A percentile compares a stretch with the other conserved stretches of the same genome.
Conservation (phyloP, 1,140 invertebrate species). For the Drosophila ogumai region DNA sequence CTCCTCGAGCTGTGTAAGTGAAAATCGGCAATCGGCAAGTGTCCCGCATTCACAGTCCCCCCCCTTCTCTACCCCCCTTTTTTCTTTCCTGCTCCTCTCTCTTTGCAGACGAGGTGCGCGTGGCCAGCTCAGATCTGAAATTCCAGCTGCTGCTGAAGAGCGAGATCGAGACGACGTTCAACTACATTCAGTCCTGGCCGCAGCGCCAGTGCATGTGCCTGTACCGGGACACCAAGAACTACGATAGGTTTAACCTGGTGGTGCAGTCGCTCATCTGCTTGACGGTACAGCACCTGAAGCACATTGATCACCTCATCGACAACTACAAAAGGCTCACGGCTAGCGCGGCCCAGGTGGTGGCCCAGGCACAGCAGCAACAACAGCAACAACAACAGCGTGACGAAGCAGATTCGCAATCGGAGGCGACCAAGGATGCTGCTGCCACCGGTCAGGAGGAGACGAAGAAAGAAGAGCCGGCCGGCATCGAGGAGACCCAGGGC, state of each 20-base stretch:
- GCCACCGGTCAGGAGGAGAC: constrained; percentile 23
- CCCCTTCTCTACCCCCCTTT: neutral
- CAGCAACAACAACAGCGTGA: constrained; percentile 47
- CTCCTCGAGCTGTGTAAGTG: constrained; percentile 77
- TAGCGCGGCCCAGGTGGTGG: constrained; percentile 69
- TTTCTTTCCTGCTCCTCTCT: constrained; percentile 7
- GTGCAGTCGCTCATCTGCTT: constrained; percentile 92
- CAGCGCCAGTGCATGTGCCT: constrained; percentile 96
- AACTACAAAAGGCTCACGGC: constrained; percentile 75
- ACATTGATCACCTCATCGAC: constrained; percentile 87
- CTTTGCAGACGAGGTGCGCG: constrained; percentile 86
- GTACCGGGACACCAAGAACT: constrained; percentile 95
- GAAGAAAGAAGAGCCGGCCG: constrained; percentile 34
- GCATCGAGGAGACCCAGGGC: constrained; percentile 45
- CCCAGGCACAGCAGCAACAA: constrained; percentile 51
- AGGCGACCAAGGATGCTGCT: constrained; percentile 41
- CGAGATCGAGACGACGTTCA: constrained; percentile 89
- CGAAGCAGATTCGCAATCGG: constrained; percentile 30
- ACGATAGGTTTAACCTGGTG: constrained; percentile 94
- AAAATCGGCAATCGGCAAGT: constrained; percentile 40
- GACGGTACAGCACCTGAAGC: constrained; percentile 90
- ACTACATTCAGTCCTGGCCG: constrained; percentile 90
- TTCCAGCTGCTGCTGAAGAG: constrained; percentile 87
- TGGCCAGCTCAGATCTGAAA: constrained; percentile 87
- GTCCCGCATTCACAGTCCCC: constrained; percentile 14